Conservation (phyloP, 2,888 invertebrate genomes). For the Campoplex capitator region DNA sequence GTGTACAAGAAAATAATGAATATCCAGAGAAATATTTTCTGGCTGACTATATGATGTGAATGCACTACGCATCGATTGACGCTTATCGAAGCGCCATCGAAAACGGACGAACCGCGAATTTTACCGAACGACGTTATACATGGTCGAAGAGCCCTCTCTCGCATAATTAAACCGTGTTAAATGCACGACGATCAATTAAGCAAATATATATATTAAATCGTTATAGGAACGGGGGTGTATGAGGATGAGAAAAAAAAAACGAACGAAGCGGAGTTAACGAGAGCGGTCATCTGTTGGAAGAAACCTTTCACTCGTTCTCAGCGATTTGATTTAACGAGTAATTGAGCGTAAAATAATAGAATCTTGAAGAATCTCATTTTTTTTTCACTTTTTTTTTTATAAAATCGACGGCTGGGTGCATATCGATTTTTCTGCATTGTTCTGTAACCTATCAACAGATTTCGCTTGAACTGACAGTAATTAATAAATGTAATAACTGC, state of each 20-base stretch:
- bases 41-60: slow-evolving; percentile 32
- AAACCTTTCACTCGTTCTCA: not conserved
- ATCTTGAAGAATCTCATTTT: not conserved
- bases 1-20: not conserved
- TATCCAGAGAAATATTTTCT: not conserved
- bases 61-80: slow-evolving; percentile 48
- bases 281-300: not conserved
- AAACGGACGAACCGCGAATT: slow-evolving; percentile 26
- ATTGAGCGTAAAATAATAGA: slow-evolving; percentile 13
- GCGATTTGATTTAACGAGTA: slow-evolving; percentile 4
- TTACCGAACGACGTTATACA: slow-evolving; percentile 36
- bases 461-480: not conserved
- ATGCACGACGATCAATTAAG: slow-evolving; percentile 45
- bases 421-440: not conserved
- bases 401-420: not conserved
- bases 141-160: slow-evolving; percentile 34
- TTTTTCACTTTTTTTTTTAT: not conserved
- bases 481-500: not conserved
- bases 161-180: slow-evolving; percentile 62
- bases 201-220: slow-evolving; percentile 45
- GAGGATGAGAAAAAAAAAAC: not conserved
- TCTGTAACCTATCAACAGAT: not conserved
- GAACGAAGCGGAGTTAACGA: not conserved
- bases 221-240: not conserved
- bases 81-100: slow-evolving; percentile 18